Percentiles rank a stretch among this genome's conserved stretches.
Conservation (phyloP, 2,888 invertebrate genomes). For the Linnaemya vulpina region DNA sequence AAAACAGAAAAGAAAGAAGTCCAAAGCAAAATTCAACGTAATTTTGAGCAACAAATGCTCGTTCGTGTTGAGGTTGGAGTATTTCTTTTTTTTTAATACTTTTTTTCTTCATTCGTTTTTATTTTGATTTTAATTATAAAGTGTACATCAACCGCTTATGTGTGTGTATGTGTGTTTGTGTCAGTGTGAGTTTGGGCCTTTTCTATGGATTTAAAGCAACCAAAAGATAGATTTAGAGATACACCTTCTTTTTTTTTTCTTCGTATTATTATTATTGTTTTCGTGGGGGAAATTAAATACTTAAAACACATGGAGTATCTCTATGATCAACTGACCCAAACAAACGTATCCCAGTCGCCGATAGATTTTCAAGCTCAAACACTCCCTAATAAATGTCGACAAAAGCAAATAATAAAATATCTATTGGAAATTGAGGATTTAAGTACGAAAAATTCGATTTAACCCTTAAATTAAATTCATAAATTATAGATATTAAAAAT, state of each 20-base stretch:
- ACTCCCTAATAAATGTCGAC: constrained; percentile 57
- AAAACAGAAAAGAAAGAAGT: constrained; percentile 18
- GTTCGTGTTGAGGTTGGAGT: constrained; percentile 59
- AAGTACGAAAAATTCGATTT: constrained; percentile 16
- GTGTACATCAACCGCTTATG: constrained; percentile 13
- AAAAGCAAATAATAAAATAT: background rate
- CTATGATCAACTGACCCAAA: constrained; percentile 40
- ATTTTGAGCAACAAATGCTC: constrained; percentile 52
- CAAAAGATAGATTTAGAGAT: constrained; percentile 62
- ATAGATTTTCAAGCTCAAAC: constrained; percentile 41
- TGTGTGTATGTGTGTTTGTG: constrained; percentile 4
- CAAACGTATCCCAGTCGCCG: constrained; percentile 20
- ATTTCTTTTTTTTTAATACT: constrained; percentile 14
- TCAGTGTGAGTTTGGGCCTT: constrained; percentile 5
- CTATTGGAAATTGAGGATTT: constrained; percentile 30
- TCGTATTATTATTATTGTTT: constrained; percentile 24
- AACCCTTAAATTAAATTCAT: constrained; percentile 22
- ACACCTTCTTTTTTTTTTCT: constrained; percentile 67
- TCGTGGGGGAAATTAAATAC: constrained; percentile 53
- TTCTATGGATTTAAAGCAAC: constrained; percentile 18
- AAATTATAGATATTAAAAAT: constrained; percentile 4
- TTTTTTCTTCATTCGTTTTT: background rate
- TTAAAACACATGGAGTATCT: constrained; percentile 43
- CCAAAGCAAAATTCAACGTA: constrained; percentile 65
- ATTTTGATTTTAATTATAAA: constrained; percentile 61